These are phyloP conservation scores for Eclectus roratus DNA, from an alignment of 2,113 vertebrate species.

Conservation along the genomic window DNA sequence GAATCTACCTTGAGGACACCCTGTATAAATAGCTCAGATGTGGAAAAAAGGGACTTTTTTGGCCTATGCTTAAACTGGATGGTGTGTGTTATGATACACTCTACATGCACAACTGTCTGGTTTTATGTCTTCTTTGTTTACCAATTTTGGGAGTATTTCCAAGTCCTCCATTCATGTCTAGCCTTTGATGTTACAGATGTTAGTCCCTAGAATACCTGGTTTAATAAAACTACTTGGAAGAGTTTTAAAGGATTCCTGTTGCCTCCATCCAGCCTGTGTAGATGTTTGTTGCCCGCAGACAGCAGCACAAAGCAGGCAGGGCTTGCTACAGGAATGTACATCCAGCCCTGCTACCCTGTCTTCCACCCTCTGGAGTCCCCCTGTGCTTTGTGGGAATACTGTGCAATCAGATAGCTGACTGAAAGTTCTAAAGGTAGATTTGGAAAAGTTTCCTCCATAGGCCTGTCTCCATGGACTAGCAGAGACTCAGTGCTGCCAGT, in stretches of 20 bases:
- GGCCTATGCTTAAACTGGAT: not conserved
- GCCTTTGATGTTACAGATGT: not conserved
- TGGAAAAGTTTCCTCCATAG: not conserved
- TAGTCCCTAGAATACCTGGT: not conserved
- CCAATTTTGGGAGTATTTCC: not conserved
- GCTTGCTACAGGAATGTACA: not conserved
- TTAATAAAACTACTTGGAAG: not conserved
- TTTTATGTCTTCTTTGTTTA: not conserved
- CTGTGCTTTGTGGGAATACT: not conserved
- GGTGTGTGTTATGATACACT: not conserved
- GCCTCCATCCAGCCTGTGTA: not conserved
- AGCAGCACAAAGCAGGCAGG: not conserved
- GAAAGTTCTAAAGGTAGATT: not conserved
- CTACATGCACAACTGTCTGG: not conserved
- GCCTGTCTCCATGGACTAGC: accelerated
- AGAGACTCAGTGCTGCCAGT: not conserved
- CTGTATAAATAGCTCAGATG: not conserved
- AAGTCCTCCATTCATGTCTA: not conserved
- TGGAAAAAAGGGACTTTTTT: not conserved
- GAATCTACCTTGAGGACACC: not conserved
- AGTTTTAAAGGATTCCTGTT: not conserved
- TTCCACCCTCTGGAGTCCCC: not conserved
- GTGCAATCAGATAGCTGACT: not conserved
- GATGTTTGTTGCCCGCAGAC: not conserved
- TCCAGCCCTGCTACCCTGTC: not conserved